A percentile compares a stretch with the other conserved stretches of the same genome.
These are phyloP conservation scores for Corythaixoides concolor DNA, from an alignment of 2,113 vertebrate species.

Conservation along the genomic window DNA sequence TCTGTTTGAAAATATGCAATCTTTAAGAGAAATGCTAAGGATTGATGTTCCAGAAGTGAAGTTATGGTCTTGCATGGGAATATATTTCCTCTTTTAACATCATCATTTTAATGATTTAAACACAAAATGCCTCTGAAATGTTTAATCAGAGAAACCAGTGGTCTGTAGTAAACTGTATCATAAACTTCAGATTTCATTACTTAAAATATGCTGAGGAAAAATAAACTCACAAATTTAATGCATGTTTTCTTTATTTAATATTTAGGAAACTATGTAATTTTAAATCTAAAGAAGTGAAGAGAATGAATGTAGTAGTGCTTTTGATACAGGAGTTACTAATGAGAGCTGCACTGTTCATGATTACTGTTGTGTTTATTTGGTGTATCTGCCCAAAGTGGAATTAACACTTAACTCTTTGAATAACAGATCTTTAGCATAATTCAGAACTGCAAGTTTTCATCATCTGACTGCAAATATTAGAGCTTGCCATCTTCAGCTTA, in stretches of 20 bases:
- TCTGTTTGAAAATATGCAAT: neutral
- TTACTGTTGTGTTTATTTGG: neutral
- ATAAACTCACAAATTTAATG: neutral
- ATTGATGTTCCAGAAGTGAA: neutral
- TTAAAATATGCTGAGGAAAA: neutral
- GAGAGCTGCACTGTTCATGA: neutral
- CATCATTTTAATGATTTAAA: neutral
- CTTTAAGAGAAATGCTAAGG: neutral
- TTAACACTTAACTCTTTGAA: neutral
- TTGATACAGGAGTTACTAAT: neutral
- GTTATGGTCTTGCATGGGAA: neutral
- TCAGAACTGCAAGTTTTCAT: neutral
- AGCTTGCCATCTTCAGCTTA: neutral
- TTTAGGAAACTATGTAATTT: neutral
- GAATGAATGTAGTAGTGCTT: neutral
- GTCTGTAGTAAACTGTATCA: neutral
- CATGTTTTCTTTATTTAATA: neutral
- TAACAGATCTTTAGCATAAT: neutral
- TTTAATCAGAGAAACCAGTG: neutral
- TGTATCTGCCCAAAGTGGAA: neutral
- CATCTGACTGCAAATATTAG: neutral
- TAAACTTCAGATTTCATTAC: neutral
- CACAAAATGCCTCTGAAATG: neutral
- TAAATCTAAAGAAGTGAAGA: neutral
- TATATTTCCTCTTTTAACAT: neutral